Base-by-base conservation (phyloP, 2,113 vertebrate genomes). In the Passer domesticus region DNA sequence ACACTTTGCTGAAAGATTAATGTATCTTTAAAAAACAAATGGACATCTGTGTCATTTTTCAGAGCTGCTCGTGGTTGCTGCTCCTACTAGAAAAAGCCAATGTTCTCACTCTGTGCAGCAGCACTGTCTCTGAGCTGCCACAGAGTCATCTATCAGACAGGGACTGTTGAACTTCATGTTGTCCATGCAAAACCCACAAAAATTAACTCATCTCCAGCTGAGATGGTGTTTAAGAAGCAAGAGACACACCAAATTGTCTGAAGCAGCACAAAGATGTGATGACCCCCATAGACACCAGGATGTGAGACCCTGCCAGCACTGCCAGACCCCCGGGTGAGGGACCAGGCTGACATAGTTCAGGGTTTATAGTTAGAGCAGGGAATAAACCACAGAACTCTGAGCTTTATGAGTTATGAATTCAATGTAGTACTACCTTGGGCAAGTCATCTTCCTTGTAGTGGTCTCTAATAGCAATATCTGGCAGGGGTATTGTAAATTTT, bases 1-100 rank as follows among this genome's bases (percentile, higher is more conserved):
- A 84, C 31, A 52, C n/a, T 92, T 90, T 83, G 94, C 62, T 91
- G 58, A 81, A 92, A 91, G 67, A 83, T 83, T 75, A 83, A 75
- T 66, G 63, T 67, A 15, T 72, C 84, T 87, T 83, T 53, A 41
- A 73, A 88, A 94, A 49, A 53, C 59, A 92, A 79, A 69, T 49
- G 64, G 77, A 46, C 24, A 13, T 68, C 63, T 94, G 64, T 55
- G n/a, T 89, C 6, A 66, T 89, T 92, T 92, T 78, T 89, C 77
- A 91, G 35, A 62, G 67, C 78, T 73, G 85, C 63, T 87, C 44
- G 27, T 83, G 35, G 74, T 83, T 60, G 49, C 66, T 88, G 46
- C 81, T 86, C 10, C 37, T 37, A 15, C 44, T n/a, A 60, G 59
- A 91, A 78, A 47, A 56, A 72, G 25, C 9, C 76, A 22, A 4